These are phyloP conservation scores for Tiliacea aurago DNA, from an alignment of 2,888 invertebrate genomes.

Conservation along the genomic window DNA sequence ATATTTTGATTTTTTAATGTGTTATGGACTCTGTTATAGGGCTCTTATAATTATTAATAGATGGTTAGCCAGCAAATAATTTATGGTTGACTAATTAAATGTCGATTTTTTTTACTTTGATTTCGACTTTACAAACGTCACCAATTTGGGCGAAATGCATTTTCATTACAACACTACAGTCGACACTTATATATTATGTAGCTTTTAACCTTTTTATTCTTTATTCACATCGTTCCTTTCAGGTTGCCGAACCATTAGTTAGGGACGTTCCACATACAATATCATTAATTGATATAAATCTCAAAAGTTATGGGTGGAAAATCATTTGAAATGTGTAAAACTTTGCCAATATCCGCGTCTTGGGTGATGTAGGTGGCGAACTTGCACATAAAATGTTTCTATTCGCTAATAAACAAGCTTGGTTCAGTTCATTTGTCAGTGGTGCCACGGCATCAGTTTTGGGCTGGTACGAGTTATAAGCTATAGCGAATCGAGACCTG, in stretches of 20 bases:
- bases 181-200: not conserved
- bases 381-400: slow-evolving; percentile 75
- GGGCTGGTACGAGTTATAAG: slow-evolving; percentile 56
- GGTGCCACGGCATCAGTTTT: slow-evolving; percentile 71
- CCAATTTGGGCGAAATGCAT: not conserved
- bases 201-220: not conserved
- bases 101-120: not conserved
- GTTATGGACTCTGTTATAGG: too few relatives aligned
- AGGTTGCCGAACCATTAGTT: not conserved
- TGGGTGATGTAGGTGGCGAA: slow-evolving; percentile 57
- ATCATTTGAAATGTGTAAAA: slow-evolving; percentile 55
- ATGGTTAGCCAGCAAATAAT: not conserved
- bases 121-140: not conserved
- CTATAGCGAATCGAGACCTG: slow-evolving; percentile 25
- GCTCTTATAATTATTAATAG: not conserved
- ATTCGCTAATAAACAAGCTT: slow-evolving; percentile 81
- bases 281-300: slow-evolving; percentile 39
- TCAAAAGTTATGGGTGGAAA: slow-evolving; percentile 43
- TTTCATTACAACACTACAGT: not conserved
- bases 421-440: slow-evolving; percentile 84
- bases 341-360: slow-evolving; percentile 53
- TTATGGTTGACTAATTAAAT: not conserved
- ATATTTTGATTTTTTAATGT: too few relatives aligned
- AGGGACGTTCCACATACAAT: slow-evolving; percentile 3
- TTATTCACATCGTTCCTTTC: not conserved